A percentile compares a stretch with the other conserved stretches of the same genome.
Evolutionary conservation across 2,113 vertebrate genomes (phyloP).

Genomic region (Pleuronectes platessa): DNA sequence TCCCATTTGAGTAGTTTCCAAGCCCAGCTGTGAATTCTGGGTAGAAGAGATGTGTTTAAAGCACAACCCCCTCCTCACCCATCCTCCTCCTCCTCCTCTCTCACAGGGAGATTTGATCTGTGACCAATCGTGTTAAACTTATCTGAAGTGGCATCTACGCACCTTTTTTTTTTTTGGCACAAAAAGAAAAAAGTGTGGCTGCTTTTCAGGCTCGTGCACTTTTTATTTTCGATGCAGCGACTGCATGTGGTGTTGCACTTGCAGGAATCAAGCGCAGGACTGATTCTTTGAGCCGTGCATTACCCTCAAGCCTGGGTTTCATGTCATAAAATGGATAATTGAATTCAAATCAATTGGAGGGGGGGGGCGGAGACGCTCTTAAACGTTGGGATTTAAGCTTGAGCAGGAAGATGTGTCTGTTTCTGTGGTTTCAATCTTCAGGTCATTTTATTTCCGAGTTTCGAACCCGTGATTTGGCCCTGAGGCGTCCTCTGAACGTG

Average conservation of each 20-base stretch:
- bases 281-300: background rate
- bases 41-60: conserved; percentile 28
- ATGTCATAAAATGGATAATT: too few species aligned
- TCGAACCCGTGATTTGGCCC: background rate
- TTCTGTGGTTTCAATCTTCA: too few species aligned
- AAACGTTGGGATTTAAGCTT: background rate
- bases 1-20: background rate
- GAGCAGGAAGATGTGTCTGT: background rate
- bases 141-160: conserved; percentile 6
- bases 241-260: background rate
- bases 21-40: conserved; percentile 3
- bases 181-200: background rate
- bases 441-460: background rate
- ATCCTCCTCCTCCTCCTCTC: background rate
- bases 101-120: background rate
- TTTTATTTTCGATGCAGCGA: background rate
- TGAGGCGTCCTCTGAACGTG: background rate
- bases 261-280: background rate
- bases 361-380: too few species aligned
- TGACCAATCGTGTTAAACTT: conserved; percentile 1
- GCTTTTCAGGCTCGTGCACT: background rate
- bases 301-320: background rate
- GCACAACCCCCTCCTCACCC: conserved; percentile 15
- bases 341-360: too few species aligned
- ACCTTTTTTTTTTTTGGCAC: conserved; percentile 5